Evolutionary conservation across 2,888 invertebrate genomes (phyloP).

Genomic region (Camponotus fellah): DNA sequence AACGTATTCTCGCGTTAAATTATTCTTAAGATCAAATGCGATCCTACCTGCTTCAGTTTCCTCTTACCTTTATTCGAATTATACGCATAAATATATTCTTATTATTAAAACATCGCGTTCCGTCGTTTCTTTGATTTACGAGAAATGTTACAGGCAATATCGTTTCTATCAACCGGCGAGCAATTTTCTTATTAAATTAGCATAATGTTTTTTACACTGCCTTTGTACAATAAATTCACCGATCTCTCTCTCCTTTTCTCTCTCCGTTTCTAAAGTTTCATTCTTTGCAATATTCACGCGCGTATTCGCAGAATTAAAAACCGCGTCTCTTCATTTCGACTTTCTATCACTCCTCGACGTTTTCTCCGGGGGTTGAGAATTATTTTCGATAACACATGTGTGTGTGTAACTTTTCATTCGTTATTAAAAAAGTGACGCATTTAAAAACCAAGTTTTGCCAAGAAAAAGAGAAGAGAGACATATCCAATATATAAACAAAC

Average conservation of each 20-base stretch:
- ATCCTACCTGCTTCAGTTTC: not conserved
- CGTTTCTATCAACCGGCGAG: constrained; percentile 25
- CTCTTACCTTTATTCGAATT: not conserved
- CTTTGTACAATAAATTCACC: constrained; percentile 19
- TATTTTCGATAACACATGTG: not conserved
- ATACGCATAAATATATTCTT: not conserved
- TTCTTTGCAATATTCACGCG: not conserved
- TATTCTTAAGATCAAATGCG: constrained; percentile 10
- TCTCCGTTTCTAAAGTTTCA: not conserved
- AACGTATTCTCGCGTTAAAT: not conserved
- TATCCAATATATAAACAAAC: not conserved
- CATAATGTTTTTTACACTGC: constrained; percentile 32
- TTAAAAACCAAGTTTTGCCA: not conserved
- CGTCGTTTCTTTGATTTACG: constrained; percentile 40
- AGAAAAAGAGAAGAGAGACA: not conserved
- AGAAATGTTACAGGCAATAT: constrained; percentile 28
- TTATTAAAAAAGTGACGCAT: constrained; percentile 11
- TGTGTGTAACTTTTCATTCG: not conserved
- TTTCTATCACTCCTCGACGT: not conserved
- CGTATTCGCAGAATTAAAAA: constrained; percentile 26
- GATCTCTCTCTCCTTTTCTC: not conserved
- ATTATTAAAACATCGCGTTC: not conserved
- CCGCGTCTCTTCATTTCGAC: constrained; percentile 12
- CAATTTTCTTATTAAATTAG: constrained; percentile 51
- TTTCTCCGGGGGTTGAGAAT: not conserved